Base-by-base conservation (phyloP, 2,113 vertebrate genomes). In the Nyctibius bracteatus region DNA sequence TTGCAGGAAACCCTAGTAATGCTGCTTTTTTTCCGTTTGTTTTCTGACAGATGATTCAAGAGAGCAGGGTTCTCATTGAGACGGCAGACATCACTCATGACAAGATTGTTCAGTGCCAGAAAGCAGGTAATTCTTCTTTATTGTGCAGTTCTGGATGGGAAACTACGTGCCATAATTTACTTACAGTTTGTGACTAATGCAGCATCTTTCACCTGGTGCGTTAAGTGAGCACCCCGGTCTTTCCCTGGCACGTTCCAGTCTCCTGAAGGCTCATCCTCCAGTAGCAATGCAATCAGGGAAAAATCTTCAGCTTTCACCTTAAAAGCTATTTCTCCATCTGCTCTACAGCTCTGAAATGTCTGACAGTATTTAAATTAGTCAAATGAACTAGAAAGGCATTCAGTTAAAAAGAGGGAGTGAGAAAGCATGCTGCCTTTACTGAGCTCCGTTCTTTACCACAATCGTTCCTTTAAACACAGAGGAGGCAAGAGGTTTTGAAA, bases 71-170 rank as follows among this genome's bases (percentile, higher is more conserved):
- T 97, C 98, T 99, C 94, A 99, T 99, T 25, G 99, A 99, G 96
- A 98, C 95, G 5, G 99, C 99, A 27, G 99, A 99, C 66, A 84
- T 96, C 39, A 98, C 99, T 58, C 98, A 99, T 5, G 99, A 99
- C 96, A 98, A 98, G 97, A 99, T 99, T 67, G 98, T 98, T 73
- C 99, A 99, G 97, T 99, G 99, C 97, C 99, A 99, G 98, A 99
- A 98, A 98, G 98, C 98, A 98, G 98, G 98, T 98, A 97, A 97
- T 86, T 37, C 39, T 67, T 78, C 35, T 61, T 62, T 75, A 41
- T 43, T 88, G 87, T 80, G 54, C 35, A 31, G 33, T 80, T 75
- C 54, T 71, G 62, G n/a, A 25, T 59, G 65, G 61, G 73, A 87
- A 89, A 84, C 8, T 6, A 67, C 21, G 39, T 72, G 24, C 20